phyloP scores from a whole-genome alignment of 92 coral and sea anemone genomes.

The Isaurus tuberculatus region DNA sequence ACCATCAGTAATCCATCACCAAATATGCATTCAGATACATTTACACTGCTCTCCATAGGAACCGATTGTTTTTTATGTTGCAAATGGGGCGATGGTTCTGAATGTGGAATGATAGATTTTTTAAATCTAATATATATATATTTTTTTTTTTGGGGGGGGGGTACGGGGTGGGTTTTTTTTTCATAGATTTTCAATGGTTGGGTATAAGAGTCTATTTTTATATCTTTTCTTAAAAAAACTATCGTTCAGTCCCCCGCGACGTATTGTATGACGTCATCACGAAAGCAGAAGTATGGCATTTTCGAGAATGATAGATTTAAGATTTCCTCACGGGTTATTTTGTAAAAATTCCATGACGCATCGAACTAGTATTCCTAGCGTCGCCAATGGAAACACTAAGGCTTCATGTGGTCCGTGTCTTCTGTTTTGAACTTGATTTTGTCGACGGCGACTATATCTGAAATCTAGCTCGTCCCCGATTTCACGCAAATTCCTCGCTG shows the following conservation, averaged over 20 bases:
- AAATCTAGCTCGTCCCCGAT: slow-evolving; percentile 26
- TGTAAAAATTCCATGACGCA: not conserved
- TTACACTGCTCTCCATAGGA: too few species aligned
- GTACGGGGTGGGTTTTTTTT: too few species aligned
- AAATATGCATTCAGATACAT: not conserved
- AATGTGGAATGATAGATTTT: too few species aligned
- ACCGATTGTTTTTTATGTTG: too few species aligned
- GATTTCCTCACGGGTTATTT: slow-evolving; percentile 17
- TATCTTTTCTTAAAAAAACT: too few species aligned
- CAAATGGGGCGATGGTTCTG: too few species aligned
- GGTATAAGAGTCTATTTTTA: too few species aligned
- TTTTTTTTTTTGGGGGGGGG: too few species aligned
- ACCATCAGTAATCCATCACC: not conserved
- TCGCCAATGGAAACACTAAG: not conserved
- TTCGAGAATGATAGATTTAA: not conserved
- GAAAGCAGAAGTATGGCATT: not conserved
- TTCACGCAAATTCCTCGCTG: not conserved
- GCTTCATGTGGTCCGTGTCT: slow-evolving; percentile 5
- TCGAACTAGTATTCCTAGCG: not conserved
- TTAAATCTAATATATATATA: too few species aligned
- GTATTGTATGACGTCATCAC: not conserved
- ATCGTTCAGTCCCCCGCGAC: too few species aligned
- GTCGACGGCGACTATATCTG: slow-evolving; percentile 11
- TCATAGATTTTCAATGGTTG: too few species aligned
- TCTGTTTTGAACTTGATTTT: not conserved